Conservation (phyloP, 2,113 vertebrate genomes). For the Orthonyx spaldingii region DNA sequence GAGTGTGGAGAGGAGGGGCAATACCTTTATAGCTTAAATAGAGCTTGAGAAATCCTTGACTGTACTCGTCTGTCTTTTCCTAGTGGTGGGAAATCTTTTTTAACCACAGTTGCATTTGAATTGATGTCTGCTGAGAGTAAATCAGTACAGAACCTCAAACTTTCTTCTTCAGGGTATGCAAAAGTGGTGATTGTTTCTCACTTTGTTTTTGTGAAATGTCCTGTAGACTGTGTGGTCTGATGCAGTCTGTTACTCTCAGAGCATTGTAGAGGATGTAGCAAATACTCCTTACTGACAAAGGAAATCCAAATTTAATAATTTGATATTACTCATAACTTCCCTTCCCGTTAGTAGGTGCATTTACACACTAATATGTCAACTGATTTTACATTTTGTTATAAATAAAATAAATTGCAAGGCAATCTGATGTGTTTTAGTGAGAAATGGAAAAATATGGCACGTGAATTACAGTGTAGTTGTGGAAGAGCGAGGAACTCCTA, state of each 20-base stretch:
- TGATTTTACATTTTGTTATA: background rate
- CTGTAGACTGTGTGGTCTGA: background rate
- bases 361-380: background rate
- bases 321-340: background rate
- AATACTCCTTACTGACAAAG: background rate
- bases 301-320: background rate
- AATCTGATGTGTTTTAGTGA: background rate
- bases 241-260: background rate
- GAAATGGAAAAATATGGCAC: background rate
- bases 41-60: background rate
- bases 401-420: background rate
- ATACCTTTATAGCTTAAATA: background rate
- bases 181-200: background rate
- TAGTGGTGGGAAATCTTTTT: background rate
- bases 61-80: background rate
- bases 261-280: background rate
- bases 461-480: background rate
- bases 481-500: background rate
- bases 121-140: background rate
- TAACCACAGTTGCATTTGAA: background rate
- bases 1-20: background rate
- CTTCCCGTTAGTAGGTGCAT: background rate
- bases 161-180: background rate
- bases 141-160: background rate
- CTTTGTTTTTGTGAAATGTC: background rate